Percentiles rank a stretch among this genome's conserved stretches.
phyloP scores from a whole-genome alignment of 2,113 vertebrate genomes.

The Upupa epops region DNA sequence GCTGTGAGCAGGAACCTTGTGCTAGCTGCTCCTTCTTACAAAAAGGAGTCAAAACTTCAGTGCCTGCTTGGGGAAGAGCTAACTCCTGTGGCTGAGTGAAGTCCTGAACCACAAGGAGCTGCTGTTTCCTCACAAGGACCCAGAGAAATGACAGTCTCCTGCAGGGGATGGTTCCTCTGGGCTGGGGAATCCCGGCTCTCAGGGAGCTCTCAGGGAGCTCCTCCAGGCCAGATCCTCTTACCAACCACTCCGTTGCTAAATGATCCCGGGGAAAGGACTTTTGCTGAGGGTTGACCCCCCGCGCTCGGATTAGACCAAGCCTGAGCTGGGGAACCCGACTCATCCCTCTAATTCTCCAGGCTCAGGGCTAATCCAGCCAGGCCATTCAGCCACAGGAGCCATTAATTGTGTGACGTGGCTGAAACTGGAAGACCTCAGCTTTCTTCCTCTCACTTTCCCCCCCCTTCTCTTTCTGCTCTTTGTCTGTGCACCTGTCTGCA shows the following conservation, averaged over 20 bases:
- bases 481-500: conserved; percentile 97
- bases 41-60: neutral
- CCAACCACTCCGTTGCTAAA: conserved; percentile 65
- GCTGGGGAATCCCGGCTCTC: too few species aligned
- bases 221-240: too few species aligned
- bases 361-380: conserved; percentile 82
- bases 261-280: conserved; percentile 71
- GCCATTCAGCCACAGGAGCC: conserved; percentile 83
- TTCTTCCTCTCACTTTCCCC: conserved; percentile 82
- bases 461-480: conserved; percentile 80
- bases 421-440: conserved; percentile 84
- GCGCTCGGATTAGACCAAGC: conserved; percentile 73
- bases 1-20: neutral
- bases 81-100: neutral
- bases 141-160: too few species aligned
- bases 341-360: conserved; percentile 81
- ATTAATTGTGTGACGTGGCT: conserved; percentile 83
- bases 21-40: neutral
- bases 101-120: neutral
- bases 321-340: conserved; percentile 79
- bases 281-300: conserved; percentile 67
- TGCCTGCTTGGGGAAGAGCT: neutral
- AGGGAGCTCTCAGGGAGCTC: too few species aligned
- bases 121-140: neutral
- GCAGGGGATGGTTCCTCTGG: too few species aligned